Conservation (phyloP, 2,113 vertebrate genomes). For the Panthera tigris region DNA sequence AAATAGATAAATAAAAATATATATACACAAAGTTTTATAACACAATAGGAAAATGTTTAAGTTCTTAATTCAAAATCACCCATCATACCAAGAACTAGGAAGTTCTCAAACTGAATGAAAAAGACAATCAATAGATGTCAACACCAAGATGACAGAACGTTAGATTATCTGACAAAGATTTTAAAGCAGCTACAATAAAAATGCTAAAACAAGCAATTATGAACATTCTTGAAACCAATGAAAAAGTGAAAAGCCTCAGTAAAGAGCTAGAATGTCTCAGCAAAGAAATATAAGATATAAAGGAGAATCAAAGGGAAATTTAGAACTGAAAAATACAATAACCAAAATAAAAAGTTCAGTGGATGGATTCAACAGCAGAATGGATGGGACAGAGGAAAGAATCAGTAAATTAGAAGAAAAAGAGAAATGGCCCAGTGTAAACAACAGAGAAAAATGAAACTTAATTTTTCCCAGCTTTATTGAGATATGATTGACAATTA, state of each 20-base stretch:
- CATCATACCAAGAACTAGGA: not conserved
- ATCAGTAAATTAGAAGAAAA: not conserved
- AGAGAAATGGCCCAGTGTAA: not conserved
- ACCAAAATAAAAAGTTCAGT: not conserved
- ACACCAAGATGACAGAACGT: not conserved
- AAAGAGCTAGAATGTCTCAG: not conserved
- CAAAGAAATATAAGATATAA: not conserved
- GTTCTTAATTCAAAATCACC: not conserved
- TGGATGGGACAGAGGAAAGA: not conserved
- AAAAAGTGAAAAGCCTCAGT: not conserved
- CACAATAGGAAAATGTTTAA: not conserved
- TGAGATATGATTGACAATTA: not conserved
- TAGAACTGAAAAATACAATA: not conserved
- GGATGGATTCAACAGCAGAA: not conserved
- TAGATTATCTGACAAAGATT: not conserved
- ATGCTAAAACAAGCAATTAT: not conserved
- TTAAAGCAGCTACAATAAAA: not conserved
- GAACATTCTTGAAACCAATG: not conserved
- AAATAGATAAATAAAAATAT: no score
- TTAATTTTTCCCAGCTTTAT: not conserved
- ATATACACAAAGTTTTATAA: not conserved
- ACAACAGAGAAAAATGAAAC: not conserved
- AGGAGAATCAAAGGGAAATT: not conserved
- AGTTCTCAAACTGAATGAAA: not conserved
- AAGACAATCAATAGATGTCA: not conserved